These are phyloP conservation scores for Austrofundulus limnaeus DNA, from an alignment of 2,113 vertebrate species.

Conservation along the genomic window DNA sequence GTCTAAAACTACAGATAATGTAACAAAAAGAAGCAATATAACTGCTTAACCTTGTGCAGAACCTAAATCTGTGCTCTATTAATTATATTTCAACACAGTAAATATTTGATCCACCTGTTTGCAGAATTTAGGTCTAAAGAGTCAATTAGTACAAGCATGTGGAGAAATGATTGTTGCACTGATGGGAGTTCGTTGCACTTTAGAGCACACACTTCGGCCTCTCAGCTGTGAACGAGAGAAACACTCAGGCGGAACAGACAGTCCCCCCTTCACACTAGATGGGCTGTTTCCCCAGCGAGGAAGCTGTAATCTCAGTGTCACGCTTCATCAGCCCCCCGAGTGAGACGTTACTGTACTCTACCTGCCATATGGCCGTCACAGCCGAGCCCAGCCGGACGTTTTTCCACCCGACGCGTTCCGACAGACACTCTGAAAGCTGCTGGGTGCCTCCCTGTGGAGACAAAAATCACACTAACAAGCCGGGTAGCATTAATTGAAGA, in stretches of 20 bases:
- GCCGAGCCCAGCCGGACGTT: slow-evolving; percentile 70
- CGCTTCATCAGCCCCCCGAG: slow-evolving; percentile 62
- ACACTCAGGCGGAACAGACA: slow-evolving; percentile 49
- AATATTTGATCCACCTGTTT: not conserved
- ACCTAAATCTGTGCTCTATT: not conserved
- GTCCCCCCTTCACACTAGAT: slow-evolving; percentile 45
- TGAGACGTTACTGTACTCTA: slow-evolving; percentile 70
- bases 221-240: slow-evolving; percentile 41
- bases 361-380: slow-evolving; percentile 80
- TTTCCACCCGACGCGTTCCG: slow-evolving; percentile 69
- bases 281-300: slow-evolving; percentile 52
- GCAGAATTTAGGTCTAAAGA: not conserved
- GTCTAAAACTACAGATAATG: no score
- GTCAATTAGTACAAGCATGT: not conserved
- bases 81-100: not conserved
- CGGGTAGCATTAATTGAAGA: not conserved
- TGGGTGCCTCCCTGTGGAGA: slow-evolving; percentile 81
- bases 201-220: slow-evolving; percentile 2
- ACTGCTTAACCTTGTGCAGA: not conserved
- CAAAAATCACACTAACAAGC: slow-evolving; percentile 39
- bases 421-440: slow-evolving; percentile 76
- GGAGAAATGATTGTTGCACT: not conserved
- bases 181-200: slow-evolving; percentile 8
- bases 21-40: not conserved
- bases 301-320: slow-evolving; percentile 66